phyloP scores from a whole-genome alignment of 1,140 invertebrate species.

The Tetramorium simillimum region DNA sequence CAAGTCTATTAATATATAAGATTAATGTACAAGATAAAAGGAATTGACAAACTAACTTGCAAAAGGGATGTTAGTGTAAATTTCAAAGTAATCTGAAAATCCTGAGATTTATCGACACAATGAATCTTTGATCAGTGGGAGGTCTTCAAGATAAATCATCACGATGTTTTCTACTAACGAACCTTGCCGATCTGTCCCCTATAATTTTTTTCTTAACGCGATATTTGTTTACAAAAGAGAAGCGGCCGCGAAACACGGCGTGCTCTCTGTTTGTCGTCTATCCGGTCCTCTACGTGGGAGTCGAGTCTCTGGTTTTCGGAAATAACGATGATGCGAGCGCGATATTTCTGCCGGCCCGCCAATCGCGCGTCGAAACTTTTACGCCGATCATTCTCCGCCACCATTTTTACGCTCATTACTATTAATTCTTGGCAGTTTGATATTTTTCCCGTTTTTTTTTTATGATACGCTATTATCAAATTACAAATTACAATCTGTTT shows the following conservation, averaged over 20 bases:
- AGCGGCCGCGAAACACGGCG: constrained; percentile 1
- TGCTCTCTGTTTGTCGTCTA: constrained; percentile 68
- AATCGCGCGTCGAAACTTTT: constrained; percentile 59
- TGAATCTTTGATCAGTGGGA: not conserved
- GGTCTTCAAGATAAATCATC: not conserved
- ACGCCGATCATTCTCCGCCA: constrained; percentile 36
- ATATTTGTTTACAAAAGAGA: constrained; percentile 55
- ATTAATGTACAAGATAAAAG: not conserved
- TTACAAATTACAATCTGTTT: not conserved
- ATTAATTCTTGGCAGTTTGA: not conserved
- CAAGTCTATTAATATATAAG: not conserved
- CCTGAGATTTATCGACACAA: not conserved
- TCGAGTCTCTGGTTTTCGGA: constrained; percentile 65
- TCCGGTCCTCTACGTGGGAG: constrained; percentile 62
- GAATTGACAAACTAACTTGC: not conserved
- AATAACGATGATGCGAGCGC: constrained; percentile 74
- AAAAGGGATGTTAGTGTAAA: not conserved
- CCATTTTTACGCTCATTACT: constrained; percentile 29
- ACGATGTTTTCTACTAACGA: not conserved
- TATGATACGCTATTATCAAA: not conserved
- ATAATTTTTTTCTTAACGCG: not conserved
- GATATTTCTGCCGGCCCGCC: constrained; percentile 66
- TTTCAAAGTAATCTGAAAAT: not conserved
- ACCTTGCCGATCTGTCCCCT: not conserved
- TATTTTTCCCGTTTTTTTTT: not conserved